phyloP scores from a whole-genome alignment of 2,888 invertebrate genomes.

The Chloroclystis v-ata region DNA sequence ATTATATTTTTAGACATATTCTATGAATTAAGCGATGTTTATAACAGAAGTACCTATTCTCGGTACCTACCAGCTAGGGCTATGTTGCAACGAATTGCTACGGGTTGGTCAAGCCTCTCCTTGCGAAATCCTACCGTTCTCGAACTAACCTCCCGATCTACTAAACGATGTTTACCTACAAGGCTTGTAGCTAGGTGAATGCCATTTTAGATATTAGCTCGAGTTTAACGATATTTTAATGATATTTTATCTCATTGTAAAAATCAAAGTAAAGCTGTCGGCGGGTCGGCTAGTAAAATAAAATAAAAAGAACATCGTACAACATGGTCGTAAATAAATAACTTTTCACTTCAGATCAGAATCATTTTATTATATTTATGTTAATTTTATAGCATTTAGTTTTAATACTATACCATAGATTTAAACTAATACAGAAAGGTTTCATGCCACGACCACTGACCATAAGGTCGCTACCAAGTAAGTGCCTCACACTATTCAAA shows the following conservation, averaged over 20 bases:
- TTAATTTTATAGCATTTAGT: too few relatives aligned
- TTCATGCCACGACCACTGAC: background rate
- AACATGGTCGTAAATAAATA: too few relatives aligned
- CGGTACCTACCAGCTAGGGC: slow-evolving; percentile 15
- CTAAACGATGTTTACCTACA: slow-evolving; percentile 18
- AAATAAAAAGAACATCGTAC: too few relatives aligned
- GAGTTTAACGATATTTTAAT: too few relatives aligned
- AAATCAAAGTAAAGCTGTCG: too few relatives aligned
- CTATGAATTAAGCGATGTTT: background rate
- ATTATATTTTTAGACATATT: too few relatives aligned
- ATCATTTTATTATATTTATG: too few relatives aligned
- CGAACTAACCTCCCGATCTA: slow-evolving; percentile 19
- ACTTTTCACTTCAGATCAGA: too few relatives aligned
- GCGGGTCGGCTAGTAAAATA: too few relatives aligned
- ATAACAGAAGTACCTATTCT: background rate
- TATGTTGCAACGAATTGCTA: slow-evolving; percentile 26
- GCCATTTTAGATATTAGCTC: background rate
- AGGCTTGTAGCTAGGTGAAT: background rate
- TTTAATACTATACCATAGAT: too few relatives aligned
- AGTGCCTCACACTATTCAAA: slow-evolving; percentile 6
- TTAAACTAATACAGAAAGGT: too few relatives aligned
- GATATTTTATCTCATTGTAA: too few relatives aligned
- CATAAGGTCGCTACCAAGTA: background rate
- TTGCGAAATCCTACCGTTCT: slow-evolving; percentile 29
- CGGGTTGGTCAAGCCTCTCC: slow-evolving; percentile 27